Percentiles rank a stretch among this genome's conserved stretches.
Conservation (phyloP, 2,888 invertebrate species). For the Idaea aversata region DNA sequence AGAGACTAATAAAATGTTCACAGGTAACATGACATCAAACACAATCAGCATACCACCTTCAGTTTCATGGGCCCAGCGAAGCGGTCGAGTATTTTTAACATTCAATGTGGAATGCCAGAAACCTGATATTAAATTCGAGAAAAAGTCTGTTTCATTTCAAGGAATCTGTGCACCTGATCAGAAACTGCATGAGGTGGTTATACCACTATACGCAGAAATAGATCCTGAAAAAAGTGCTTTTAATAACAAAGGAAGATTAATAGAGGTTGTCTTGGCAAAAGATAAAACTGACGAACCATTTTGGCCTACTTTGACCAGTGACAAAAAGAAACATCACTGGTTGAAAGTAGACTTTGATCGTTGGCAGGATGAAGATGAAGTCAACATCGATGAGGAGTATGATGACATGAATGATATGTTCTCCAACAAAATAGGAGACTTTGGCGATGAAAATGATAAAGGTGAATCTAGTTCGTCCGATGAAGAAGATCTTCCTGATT, state of each 20-base stretch:
- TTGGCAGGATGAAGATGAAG: constrained; percentile 98
- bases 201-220: constrained; percentile 91
- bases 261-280: constrained; percentile 86
- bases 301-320: constrained; percentile 93
- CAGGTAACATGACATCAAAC: constrained; percentile 48
- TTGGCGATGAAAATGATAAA: constrained; percentile 64
- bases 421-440: constrained; percentile 53
- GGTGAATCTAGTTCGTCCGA: constrained; percentile 87
- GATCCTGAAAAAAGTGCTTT: constrained; percentile 87
- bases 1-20: neutral
- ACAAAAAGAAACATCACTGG: constrained; percentile 95
- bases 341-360: constrained; percentile 98
- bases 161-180: constrained; percentile 91
- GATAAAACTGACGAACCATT: constrained; percentile 84
- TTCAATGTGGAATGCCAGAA: constrained; percentile 93
- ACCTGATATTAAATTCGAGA: constrained; percentile 86
- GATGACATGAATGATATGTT: constrained; percentile 64
- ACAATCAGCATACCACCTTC: constrained; percentile 79
- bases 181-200: constrained; percentile 91
- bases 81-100: constrained; percentile 88
- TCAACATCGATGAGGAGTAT: constrained; percentile 89
- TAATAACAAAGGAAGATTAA: constrained; percentile 85
- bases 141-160: constrained; percentile 86
- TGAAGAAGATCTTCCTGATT: constrained; percentile 85
- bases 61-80: constrained; percentile 96